Evolutionary conservation across 2,113 vertebrate genomes (phyloP).

Genomic region (Uria lomvia): DNA sequence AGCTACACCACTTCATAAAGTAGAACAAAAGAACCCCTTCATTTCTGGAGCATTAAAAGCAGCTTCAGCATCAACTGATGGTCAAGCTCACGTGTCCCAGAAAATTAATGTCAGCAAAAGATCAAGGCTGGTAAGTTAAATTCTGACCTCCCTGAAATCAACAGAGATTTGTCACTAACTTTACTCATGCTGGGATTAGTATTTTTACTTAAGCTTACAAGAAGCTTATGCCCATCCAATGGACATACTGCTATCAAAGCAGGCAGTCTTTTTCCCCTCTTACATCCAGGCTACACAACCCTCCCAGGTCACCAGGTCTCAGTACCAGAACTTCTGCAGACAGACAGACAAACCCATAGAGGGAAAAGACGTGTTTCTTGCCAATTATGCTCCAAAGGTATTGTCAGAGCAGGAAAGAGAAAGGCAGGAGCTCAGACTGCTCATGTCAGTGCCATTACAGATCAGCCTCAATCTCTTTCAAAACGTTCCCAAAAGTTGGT

Average conservation of each 20-base stretch:
- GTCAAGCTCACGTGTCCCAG: not conserved
- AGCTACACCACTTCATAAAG: not conserved
- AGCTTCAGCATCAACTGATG: not conserved
- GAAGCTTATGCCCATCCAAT: not conserved
- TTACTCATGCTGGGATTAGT: not conserved
- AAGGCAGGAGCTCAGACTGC: not conserved
- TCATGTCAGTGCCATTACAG: not conserved
- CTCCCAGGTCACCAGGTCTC: not conserved
- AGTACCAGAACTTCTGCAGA: not conserved
- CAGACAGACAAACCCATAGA: not conserved
- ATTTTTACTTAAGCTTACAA: not conserved
- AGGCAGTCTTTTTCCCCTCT: not conserved
- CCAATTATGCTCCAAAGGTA: fast-evolving
- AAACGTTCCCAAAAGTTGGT: not conserved
- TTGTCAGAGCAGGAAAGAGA: not conserved
- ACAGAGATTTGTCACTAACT: not conserved
- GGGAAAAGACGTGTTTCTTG: not conserved
- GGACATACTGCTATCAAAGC: not conserved
- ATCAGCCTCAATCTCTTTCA: not conserved
- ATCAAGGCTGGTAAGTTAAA: not conserved
- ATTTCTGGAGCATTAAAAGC: not conserved
- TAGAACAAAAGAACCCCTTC: not conserved
- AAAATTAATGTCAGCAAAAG: not conserved
- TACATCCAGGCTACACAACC: not conserved
- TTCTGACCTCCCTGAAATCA: not conserved